These are phyloP conservation scores for Harpagoxenus sublaevis DNA, from an alignment of 2,888 invertebrate genomes.

Conservation along the genomic window DNA sequence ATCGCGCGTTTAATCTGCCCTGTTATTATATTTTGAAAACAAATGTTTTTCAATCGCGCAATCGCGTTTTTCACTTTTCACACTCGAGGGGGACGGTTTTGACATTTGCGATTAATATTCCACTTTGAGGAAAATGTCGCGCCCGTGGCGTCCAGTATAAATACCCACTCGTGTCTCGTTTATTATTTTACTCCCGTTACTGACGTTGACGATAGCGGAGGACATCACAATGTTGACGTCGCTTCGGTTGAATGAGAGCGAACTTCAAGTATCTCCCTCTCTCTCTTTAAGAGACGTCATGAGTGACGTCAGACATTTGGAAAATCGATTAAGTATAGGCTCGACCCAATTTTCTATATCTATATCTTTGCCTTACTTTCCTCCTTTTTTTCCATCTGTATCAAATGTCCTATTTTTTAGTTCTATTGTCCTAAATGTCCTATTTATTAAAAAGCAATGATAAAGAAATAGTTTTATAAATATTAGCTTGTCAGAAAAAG, in stretches of 20 bases:
- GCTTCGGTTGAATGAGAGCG: constrained; percentile 16
- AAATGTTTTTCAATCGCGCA: constrained; percentile 18
- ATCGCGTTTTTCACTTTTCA: constrained; percentile 7
- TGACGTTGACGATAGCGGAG: not conserved
- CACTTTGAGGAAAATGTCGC: constrained; percentile 25
- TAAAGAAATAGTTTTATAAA: not conserved
- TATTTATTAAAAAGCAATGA: not conserved
- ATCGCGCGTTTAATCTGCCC: not conserved
- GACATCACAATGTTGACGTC: constrained; percentile 43
- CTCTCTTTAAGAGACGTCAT: constrained; percentile 76
- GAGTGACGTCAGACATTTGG: constrained; percentile 74
- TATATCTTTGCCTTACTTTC: not conserved
- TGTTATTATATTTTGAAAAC: constrained; percentile 26
- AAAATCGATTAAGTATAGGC: constrained; percentile 73
- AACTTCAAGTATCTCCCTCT: constrained; percentile 40
- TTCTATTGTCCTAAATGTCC: not conserved
- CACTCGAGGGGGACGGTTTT: not conserved
- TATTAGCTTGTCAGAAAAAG: not conserved
- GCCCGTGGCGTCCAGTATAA: not conserved
- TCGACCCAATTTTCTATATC: constrained; percentile 17
- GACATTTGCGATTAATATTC: constrained; percentile 37
- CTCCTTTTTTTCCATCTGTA: not conserved
- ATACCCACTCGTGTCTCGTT: constrained; percentile 8
- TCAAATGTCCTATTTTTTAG: not conserved
- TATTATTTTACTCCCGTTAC: constrained; percentile 14